phyloP scores from a whole-genome alignment of 2,113 vertebrate species.

The Xiphophorus maculatus region DNA sequence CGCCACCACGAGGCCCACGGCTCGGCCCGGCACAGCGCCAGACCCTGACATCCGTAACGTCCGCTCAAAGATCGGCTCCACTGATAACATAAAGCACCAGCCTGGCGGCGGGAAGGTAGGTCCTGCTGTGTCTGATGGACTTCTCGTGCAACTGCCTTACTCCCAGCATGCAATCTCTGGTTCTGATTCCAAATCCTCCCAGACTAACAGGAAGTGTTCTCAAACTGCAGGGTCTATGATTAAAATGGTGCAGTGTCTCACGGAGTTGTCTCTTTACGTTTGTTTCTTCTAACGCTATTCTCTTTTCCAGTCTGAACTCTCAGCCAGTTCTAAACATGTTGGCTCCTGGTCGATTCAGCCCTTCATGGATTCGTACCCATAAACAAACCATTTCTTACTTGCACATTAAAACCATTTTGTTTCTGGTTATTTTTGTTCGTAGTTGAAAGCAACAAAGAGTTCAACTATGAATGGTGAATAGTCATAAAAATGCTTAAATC shows the following conservation, averaged over 20 bases:
- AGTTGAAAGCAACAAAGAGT: no score
- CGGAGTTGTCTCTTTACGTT: background rate
- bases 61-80: slow-evolving; percentile 93
- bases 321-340: background rate
- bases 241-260: background rate
- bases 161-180: background rate
- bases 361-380: no score
- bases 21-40: slow-evolving; percentile 69
- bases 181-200: background rate
- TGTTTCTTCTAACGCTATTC: background rate
- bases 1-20: slow-evolving; percentile 45
- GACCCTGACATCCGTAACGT: slow-evolving; percentile 84
- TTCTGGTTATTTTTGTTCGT: no score
- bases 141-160: background rate
- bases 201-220: background rate
- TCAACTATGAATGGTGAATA: no score
- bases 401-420: no score
- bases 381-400: no score
- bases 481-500: no score
- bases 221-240: background rate
- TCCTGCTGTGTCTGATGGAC: background rate
- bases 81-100: slow-evolving; percentile 92
- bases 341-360: background rate
- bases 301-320: background rate
- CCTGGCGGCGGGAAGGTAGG: slow-evolving; percentile 94